Evolutionary conservation across 2,888 invertebrate species (phyloP), one percentile per base, ranked within the genome.

Genomic region (Papilio gigon): DNA sequence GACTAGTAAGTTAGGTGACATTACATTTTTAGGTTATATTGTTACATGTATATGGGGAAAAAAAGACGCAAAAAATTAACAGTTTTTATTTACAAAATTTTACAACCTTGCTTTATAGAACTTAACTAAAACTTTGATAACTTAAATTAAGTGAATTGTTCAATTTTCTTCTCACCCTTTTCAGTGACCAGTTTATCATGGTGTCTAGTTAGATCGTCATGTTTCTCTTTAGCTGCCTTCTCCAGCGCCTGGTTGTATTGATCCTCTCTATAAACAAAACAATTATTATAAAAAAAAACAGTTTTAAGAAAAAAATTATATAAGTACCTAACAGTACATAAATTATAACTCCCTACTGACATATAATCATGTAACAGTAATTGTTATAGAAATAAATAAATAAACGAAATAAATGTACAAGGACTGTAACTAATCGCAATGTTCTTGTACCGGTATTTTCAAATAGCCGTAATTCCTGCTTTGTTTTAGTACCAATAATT

Each of bases 241-340:
- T 90, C 90, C 20, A 82, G 9, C 1, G 79, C 89, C 78, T 90
- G 81, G 44, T 86, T 80, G 14, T 71, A 82, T 71, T 89, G 84
- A 0, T 87, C 81, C 65, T 78, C 77, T 73, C 92, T 92, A 81
- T 67, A 84, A 85, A 58, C 8, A 14, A 56, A 6, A 47, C 2
- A 22, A 33, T n/a, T 20, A 47, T 9, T 47, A 11, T 35, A 11
- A 2, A 37, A 47, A 8, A 47, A 22, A 20, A 22, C 1, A 22
- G 12, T 35, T 35, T 35, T 44, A 9, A 9, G 1, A 35, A 35
- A 6, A 35, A n/a, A n/a, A n/a, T n/a, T n/a, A n/a, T n/a, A n/a
- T n/a, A n/a, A n/a, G n/a, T n/a, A n/a, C n/a, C n/a, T n/a, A n/a
- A n/a, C n/a, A n/a, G n/a, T n/a, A n/a, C n/a, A n/a, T n/a, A n/a